Evolutionary conservation across 2,797 vertebrate species (phyloP), one percentile per base, ranked within the genome.

Genomic region (Melanotaenia trifasciata): DNA sequence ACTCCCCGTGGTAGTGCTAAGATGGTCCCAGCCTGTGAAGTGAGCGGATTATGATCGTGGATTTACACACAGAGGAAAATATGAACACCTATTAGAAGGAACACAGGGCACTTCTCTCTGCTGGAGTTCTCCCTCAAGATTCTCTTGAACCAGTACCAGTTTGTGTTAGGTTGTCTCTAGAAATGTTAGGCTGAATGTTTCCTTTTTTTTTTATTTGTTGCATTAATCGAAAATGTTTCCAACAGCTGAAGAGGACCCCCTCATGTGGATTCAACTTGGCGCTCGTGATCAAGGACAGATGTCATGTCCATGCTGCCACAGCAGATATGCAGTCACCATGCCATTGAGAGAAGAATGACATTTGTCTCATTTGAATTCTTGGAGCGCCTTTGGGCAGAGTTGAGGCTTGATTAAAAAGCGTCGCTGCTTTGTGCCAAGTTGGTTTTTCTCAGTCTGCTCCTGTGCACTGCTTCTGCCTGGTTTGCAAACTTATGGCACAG

Each of bases 1-100:
- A 65, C 79, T 84, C 89, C 65, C 43, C 60, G 74, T 86, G 70
- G 81, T 76, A 78, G 77, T 76, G 71, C 72, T 81, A 75, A 88
- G 35, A 87, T 84, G 81, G 79, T 87, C 76, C 71, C 87, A 87
- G 84, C 51, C 71, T 70, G 63, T 65, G 72, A 84, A 83, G 80
- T 89, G 89, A 93, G 88, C 67, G 82, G 94, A 94, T 95, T 94
- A 94, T 82, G 67, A 81, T 84, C 61, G 28, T 85, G 91, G 90
- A 90, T 94, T 94, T 92, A 73, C 73, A 74, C 81, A 71, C 71
- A 57, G 65, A 77, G 78, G 67, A 58, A 84, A 89, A 73, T 64
- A 74, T 67, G 59, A 81, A 73, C 83, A 87, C 82, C 79, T 90
- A 65, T 72, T 73, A 76, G 72, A 63, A 66, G 60, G 85, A 83